Base-by-base conservation (phyloP, 53 echinoderm and acorn worm species). In the Astropecten irregularis region DNA sequence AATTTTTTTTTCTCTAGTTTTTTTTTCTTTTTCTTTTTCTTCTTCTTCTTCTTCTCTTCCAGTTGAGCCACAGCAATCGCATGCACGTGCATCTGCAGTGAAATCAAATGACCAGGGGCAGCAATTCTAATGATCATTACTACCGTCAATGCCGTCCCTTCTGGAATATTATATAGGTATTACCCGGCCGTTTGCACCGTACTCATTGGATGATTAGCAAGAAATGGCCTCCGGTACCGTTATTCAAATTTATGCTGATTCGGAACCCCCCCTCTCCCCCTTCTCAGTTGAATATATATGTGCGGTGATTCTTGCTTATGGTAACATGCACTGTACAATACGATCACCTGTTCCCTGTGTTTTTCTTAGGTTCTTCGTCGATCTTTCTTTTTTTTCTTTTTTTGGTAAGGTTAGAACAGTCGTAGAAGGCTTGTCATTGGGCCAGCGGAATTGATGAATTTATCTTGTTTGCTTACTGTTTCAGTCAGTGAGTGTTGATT, bases 211-310 rank as follows among this genome's bases (percentile, higher is more conserved):
- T 76, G 76, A 76, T 76, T 58, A 56, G 40, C 16, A 25, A 58
- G 18, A 76, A 69, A 56, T 26, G 56, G 40, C 76, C 76, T 39
- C 57, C 38, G 56, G 76, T 27, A 36, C 56, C 26, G 76, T 26
- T 76, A 76, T 76, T 76, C 58, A 76, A 40, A 76, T 58, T 76
- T 57, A 76, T 76, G 76, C 76, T 76, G 57, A 76, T 76, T 56
- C 2, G n/a, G n/a, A n/a, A n/a, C n/a, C n/a, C n/a, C n/a, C n/a
- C n/a, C n/a, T n/a, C n/a, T n/a, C n/a, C n/a, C n/a, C n/a, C 28
- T 40, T 54, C 58, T 26, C 19, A 18, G 44, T 27, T 76, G 76
- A 76, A 76, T 76, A 76, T 76, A 38, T 76, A 76, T 39, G 37
- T 19, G 56, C 40, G 76, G 57, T 76, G n/a, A n/a, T 49, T 28